Base-by-base conservation (phyloP, 1,140 invertebrate genomes). In the Coelopa frigida region DNA sequence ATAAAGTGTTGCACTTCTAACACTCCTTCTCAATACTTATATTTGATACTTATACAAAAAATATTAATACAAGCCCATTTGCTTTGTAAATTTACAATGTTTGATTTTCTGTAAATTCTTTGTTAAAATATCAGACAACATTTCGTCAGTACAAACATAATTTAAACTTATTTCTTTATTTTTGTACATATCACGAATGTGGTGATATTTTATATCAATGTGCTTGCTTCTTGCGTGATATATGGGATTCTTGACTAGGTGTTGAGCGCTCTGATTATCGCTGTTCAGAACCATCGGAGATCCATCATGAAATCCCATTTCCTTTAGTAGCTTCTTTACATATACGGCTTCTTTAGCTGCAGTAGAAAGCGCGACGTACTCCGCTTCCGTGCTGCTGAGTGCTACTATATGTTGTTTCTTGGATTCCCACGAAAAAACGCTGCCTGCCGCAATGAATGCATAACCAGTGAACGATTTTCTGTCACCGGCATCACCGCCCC, bases 151-250 rank as follows among this genome's bases (percentile, higher is more conserved):
- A 22, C 27, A 22, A 22, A 35, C 20, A 45, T 45, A 50, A 11
- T 37, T 21, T 11, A 50, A 20, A 11, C 29, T 12, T 14, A 50
- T 22, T 23, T 35, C 27, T 8, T 32, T 21, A 18, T 14, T 27
- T 15, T 46, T 40, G 20, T 39, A 22, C 11, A 47, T 10, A 31
- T 48, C 47, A 18, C 61, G 21, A 4, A 65, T 53, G 42, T 61
- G 70, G 55, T 71, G 62, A 44, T 67, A 54, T 7, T 53, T 48
- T 6, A 70, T 55, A 45, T 71, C 64, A 18, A 73, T 72, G 42
- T 72, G 71, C 42, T 74, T 73, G 0, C 61, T 64, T 23, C 62
- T 50, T 21, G 49, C 40, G 39, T 70, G 58, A 32, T 51, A 58
- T 18, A 69, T 57, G 7, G 59, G 60, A 54, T 73, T 73, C 10